phyloP scores from a whole-genome alignment of 1,140 invertebrate genomes.

The Agraylea sexmaculata region DNA sequence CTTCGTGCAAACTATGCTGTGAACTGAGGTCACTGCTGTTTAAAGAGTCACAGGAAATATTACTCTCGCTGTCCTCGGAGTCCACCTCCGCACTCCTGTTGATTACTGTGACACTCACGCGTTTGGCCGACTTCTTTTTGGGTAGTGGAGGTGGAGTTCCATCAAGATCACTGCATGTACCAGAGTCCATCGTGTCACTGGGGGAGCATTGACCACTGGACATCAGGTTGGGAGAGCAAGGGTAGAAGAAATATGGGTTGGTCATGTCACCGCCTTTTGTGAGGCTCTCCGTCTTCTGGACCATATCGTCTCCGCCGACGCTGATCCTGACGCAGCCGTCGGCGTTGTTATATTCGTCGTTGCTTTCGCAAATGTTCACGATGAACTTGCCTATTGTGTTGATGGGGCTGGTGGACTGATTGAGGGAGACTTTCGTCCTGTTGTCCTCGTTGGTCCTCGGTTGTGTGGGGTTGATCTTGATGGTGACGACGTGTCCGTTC shows the following conservation, averaged over 20 bases:
- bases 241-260: slow-evolving; percentile 42
- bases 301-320: slow-evolving; percentile 27
- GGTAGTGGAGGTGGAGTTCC: slow-evolving; percentile 57
- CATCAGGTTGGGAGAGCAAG: slow-evolving; percentile 44
- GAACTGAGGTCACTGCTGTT: slow-evolving; percentile 50
- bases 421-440: slow-evolving; percentile 20
- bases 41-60: slow-evolving; percentile 58
- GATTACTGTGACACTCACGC: slow-evolving; percentile 34
- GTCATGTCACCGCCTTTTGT: slow-evolving; percentile 23
- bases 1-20: slow-evolving; percentile 29
- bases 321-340: slow-evolving; percentile 36
- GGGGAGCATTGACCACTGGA: slow-evolving; percentile 68
- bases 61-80: slow-evolving; percentile 56
- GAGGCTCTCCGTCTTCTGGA: slow-evolving; percentile 22
- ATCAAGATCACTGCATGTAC: slow-evolving; percentile 70
- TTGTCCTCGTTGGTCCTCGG: slow-evolving; percentile 33
- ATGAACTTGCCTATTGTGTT: slow-evolving; percentile 25
- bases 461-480: slow-evolving; percentile 49
- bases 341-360: slow-evolving; percentile 8
- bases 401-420: slow-evolving; percentile 12
- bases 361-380: slow-evolving; percentile 24
- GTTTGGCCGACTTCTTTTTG: slow-evolving; percentile 46
- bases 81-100: slow-evolving; percentile 46
- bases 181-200: slow-evolving; percentile 64
- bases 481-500: slow-evolving; percentile 50